These are phyloP conservation scores for Vespertilio murinus DNA, from an alignment of 2,797 vertebrate genomes.

Conservation along the genomic window DNA sequence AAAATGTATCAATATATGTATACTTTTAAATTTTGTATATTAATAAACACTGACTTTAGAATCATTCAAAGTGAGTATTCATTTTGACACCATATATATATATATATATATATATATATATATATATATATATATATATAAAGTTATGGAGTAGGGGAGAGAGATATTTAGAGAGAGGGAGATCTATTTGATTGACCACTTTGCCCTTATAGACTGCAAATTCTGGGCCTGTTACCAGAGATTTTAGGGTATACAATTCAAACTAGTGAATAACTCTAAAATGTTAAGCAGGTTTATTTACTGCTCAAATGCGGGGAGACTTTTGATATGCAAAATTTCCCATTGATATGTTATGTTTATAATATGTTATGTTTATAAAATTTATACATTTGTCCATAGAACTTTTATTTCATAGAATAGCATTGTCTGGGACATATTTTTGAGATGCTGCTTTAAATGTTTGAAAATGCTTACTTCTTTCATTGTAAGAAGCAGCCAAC, in stretches of 20 bases:
- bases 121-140: too few relatives aligned
- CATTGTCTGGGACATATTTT: not conserved
- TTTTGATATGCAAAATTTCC: not conserved
- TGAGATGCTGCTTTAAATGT: not conserved
- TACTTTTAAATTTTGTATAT: too few relatives aligned
- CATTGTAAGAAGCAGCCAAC: not conserved
- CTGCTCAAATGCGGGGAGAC: not conserved
- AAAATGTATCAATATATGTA: too few relatives aligned
- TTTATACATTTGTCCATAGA: not conserved
- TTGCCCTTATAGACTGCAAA: not conserved
- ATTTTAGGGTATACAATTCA: not conserved
- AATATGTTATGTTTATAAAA: not conserved
- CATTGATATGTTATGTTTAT: not conserved
- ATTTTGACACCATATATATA: too few relatives aligned
- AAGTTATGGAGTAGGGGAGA: too few relatives aligned
- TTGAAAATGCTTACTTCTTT: not conserved
- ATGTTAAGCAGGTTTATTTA: not conserved
- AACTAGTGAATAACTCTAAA: not conserved
- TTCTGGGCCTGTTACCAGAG: not conserved
- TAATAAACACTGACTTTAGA: too few relatives aligned
- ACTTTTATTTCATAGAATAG: not conserved
- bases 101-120: not conserved
- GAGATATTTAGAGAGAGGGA: too few relatives aligned
- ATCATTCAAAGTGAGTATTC: too few relatives aligned
- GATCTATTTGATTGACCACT: not conserved